Base-by-base conservation (phyloP, 2,113 vertebrate genomes). In the Polyodon spathula region DNA sequence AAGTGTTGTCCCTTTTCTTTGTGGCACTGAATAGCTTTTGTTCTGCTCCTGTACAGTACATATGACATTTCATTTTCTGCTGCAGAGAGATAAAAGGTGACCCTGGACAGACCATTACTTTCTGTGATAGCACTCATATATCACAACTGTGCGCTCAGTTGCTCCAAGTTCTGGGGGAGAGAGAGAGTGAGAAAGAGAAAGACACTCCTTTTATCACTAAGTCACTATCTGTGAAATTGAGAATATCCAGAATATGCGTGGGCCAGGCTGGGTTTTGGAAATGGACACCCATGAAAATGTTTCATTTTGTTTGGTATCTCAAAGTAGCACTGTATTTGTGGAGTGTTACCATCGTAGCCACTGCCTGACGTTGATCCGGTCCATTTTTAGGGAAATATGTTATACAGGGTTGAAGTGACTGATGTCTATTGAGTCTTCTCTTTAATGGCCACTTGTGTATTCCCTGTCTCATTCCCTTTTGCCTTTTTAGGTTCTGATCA, bases 31-130 rank as follows among this genome's bases (percentile, higher is more conserved):
- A n/a, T n/a, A n/a, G n/a, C n/a, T n/a, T n/a, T n/a, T n/a, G 11
- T 43, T 38, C 16, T 48, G 43, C 40, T 50, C 40, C 17, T 55
- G 6, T 41, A 37, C 51, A 46, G 42, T 54, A 43, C 14, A 51
- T n/a, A 41, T 10, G 52, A 53, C 40, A 14, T 66, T 61, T 46
- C 37, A 57, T 48, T 64, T 54, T 63, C 70, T 66, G 66, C 70
- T 56, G 63, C 63, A 54, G 61, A 56, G 61, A 61, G 62, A 73
- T 70, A 77, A 75, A 66, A 63, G 73, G 72, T 68, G 72, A 68
- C 67, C 59, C 4, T 16, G 58, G 72, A 66, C 70, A 66, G 58
- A 12, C 69, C 71, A 76, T 80, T 80, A 66, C 66, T 78, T 81
- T 71, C 68, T 38, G 62, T 60, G 74, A 80, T 46, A 65, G 68